Conservation (phyloP, 2,797 vertebrate species). For the Astyanax mexicanus region DNA sequence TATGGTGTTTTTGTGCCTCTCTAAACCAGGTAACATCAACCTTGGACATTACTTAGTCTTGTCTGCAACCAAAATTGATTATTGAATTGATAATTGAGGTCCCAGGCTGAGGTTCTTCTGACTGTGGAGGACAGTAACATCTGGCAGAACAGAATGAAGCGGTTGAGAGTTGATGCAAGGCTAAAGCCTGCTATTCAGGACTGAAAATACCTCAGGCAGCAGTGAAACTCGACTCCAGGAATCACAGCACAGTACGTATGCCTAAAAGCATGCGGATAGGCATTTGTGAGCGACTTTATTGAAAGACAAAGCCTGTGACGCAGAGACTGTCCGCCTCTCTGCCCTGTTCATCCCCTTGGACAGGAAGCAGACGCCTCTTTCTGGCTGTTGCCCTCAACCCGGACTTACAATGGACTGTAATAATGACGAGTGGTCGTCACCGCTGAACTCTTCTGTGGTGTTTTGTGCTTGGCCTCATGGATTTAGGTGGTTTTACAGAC, state of each 20-base stretch:
- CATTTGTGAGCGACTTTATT: constrained; percentile 22
- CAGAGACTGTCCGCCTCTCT: not conserved
- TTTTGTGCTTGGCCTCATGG: not conserved
- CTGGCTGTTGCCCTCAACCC: constrained; percentile 6
- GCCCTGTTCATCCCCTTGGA: not conserved
- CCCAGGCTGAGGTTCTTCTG: not conserved
- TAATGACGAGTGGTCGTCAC: not conserved
- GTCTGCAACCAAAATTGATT: constrained; percentile 5
- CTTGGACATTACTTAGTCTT: not conserved
- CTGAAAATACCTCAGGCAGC: constrained; percentile 39
- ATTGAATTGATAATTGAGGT: no score
- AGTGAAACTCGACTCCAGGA: constrained; percentile 56
- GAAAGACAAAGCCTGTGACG: constrained; percentile 30
- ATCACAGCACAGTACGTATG: constrained; percentile 49
- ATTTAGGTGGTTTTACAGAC: not conserved
- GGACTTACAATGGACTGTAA: constrained; percentile 12
- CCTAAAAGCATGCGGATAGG: constrained; percentile 61
- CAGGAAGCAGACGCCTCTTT: constrained; percentile 27
- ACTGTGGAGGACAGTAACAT: not conserved
- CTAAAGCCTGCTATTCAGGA: not conserved
- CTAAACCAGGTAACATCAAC: constrained; percentile 34
- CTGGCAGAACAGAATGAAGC: not conserved
- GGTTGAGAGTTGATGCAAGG: not conserved
- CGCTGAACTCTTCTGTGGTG: not conserved
- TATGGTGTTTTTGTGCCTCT: no score